Conservation (phyloP, 2,888 invertebrate genomes). For the Drosophila parthenogenetica region DNA sequence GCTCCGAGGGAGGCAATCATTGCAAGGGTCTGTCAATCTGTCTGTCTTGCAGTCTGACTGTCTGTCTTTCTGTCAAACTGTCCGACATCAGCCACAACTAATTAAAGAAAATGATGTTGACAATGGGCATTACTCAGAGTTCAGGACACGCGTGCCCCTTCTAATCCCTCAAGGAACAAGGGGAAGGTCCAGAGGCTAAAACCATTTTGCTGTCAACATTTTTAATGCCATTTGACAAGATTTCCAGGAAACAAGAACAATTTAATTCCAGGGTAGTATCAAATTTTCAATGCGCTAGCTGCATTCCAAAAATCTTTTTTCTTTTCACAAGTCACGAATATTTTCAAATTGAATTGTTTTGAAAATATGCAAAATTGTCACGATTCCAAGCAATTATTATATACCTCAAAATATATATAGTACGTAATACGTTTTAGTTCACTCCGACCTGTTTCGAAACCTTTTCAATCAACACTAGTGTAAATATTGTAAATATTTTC, state of each 20-base stretch:
- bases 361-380: conserved; percentile 31
- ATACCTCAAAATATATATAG: conserved; percentile 1
- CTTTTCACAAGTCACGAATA: conserved; percentile 44
- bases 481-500: not conserved
- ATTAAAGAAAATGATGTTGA: conserved; percentile 60
- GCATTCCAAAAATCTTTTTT: conserved; percentile 1
- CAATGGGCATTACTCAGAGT: conserved; percentile 42
- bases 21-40: conserved; percentile 56
- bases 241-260: conserved; percentile 47
- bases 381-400: conserved; percentile 13
- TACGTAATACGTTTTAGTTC: not conserved
- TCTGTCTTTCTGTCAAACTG: conserved; percentile 50
- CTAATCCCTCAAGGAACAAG: not conserved
- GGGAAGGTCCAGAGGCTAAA: conserved; percentile 21
- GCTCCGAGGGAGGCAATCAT: conserved; percentile 6
- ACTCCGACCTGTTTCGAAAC: conserved; percentile 3
- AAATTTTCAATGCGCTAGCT: conserved; percentile 12
- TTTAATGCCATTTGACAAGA: conserved; percentile 55
- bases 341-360: conserved; percentile 11
- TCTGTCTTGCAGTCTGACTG: conserved; percentile 45
- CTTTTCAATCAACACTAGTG: not conserved
- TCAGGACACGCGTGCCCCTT: conserved; percentile 39
- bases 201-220: conserved; percentile 60
- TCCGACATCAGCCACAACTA: conserved; percentile 60
- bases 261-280: conserved; percentile 18